These are phyloP conservation scores for Hemaris fuciformis DNA, from an alignment of 2,888 invertebrate species.

Conservation along the genomic window DNA sequence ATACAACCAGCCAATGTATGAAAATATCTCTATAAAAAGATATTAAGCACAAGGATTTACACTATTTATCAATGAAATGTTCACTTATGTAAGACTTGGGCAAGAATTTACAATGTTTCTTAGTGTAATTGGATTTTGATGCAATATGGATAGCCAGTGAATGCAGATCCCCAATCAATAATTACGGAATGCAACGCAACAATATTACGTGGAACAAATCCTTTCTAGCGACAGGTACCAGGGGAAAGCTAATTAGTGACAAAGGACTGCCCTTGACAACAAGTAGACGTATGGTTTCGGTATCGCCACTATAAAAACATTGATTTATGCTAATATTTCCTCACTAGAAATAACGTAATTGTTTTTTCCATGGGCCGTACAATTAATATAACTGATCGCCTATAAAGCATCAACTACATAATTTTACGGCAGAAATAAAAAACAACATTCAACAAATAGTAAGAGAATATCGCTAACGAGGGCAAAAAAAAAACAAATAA, in stretches of 20 bases:
- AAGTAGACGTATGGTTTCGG: not conserved
- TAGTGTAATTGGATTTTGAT: not conserved
- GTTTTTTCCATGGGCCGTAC: not conserved
- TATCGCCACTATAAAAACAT: not conserved
- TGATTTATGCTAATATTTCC: not conserved
- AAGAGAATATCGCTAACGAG: not conserved
- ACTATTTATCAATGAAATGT: not conserved
- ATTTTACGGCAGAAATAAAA: not conserved
- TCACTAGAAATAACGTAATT: not conserved
- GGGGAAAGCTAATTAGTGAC: not conserved
- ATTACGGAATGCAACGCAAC: not conserved
- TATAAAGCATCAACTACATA: not conserved
- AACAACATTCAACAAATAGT: not conserved
- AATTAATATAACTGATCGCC: not conserved
- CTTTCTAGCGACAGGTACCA: not conserved
- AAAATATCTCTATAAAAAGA: not conserved
- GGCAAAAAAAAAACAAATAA: not conserved
- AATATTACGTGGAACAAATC: not conserved
- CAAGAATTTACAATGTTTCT: not conserved
- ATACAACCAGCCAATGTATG: not conserved
- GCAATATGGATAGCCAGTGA: not conserved
- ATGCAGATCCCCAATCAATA: constrained; percentile 1
- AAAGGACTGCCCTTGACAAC: not conserved
- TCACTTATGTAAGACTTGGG: not conserved
- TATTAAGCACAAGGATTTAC: not conserved